Base-by-base conservation (phyloP, 2,113 vertebrate species). In the Acrocephalus arundinaceus region DNA sequence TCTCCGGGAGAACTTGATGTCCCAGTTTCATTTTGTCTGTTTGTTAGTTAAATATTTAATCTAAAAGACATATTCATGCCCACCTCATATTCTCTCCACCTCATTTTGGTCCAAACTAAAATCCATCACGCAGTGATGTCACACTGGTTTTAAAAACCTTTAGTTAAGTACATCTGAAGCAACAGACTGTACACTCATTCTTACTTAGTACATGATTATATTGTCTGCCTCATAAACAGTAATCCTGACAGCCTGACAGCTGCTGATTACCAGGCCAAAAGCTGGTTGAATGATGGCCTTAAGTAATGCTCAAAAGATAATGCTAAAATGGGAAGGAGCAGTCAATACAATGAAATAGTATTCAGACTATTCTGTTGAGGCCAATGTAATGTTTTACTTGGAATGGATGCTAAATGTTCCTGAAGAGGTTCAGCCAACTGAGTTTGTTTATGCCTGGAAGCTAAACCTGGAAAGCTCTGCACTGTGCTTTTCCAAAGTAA, bases 11-110 rank as follows among this genome's bases (percentile, higher is more conserved):
- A 93, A 87, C 35, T 66, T 68, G 25, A 73, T 76, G 70, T 66
- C 71, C 77, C 62, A 79, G 51, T 90, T 91, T 95, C 45, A 19
- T 79, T 93, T 82, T 88, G 22, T 39, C 59, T 93, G 46, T 93
- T 81, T 85, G n/a, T 80, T 43, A 70, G 51, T 21, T 90, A 48
- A 94, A 70, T 67, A 90, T 92, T 93, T 93, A 37, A 73, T 83
- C 82, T 88, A 66, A 58, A 85, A 66, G 85, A 73, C 7, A 31
- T 33, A 48, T 51, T 80, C 24, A 27, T 62, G n/a, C 59, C 66
- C 33, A 51, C 15, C 5, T 68, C 37, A 52, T 52, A 86, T 33
- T 78, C 78, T 85, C 15, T 73, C 57, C 54, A 46, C 46, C 46
- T 92, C 2, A 0, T 70, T 93, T 87, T 89, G 59, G 37, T 43